Evolutionary conservation across 2,113 vertebrate genomes (phyloP).

Genomic region (Seriola aureovittata): DNA sequence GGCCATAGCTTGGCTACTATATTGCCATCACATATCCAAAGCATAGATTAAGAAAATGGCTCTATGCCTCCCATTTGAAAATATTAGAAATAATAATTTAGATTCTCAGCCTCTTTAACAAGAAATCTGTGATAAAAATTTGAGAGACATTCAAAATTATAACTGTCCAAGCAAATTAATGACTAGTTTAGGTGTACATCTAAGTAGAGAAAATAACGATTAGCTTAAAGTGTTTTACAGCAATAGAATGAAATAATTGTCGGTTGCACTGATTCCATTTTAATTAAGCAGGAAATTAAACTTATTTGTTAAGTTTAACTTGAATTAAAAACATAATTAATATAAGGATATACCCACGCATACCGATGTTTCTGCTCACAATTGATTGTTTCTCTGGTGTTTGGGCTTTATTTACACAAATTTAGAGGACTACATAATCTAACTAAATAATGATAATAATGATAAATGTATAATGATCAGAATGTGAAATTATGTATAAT

Average conservation of each 20-base stretch:
- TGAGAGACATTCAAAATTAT: not conserved
- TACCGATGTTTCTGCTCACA: not conserved
- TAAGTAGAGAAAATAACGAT: not conserved
- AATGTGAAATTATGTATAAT: not conserved
- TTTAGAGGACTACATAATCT: not conserved
- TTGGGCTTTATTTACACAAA: not conserved
- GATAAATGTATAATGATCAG: not conserved
- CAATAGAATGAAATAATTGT: not conserved
- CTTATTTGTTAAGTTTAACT: not conserved
- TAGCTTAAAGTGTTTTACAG: not conserved
- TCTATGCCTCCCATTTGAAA: not conserved
- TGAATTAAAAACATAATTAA: not conserved
- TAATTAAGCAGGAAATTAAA: not conserved
- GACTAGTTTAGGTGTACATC: not conserved
- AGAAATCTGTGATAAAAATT: not conserved
- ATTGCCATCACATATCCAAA: not conserved
- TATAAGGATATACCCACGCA: not conserved
- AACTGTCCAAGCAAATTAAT: not conserved
- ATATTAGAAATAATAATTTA: not conserved
- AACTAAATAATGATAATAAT: not conserved
- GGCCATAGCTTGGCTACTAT: not conserved
- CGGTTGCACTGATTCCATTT: not conserved
- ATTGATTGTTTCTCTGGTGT: not conserved
- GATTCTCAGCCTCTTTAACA: constrained; percentile 8
- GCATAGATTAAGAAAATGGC: not conserved